Conservation (phyloP, 2,797 vertebrate genomes). For the Eptatretus atami region DNA sequence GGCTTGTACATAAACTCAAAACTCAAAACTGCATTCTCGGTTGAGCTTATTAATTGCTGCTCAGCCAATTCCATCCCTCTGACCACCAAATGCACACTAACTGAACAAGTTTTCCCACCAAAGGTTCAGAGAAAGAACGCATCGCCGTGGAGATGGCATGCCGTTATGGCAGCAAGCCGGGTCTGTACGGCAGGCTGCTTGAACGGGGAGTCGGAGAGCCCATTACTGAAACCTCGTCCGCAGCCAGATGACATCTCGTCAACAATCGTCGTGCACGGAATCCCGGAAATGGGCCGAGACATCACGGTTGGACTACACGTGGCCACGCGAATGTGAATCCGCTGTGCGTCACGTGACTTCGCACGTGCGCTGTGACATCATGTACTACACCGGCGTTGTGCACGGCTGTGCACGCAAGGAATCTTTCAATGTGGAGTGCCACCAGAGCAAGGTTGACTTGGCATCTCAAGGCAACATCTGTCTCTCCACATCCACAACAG, state of each 20-base stretch:
- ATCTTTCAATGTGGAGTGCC: constrained; percentile 19
- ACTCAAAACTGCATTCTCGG: too few relatives aligned
- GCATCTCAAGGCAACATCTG: too few relatives aligned
- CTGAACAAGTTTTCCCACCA: not conserved
- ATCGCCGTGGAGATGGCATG: constrained; percentile 47
- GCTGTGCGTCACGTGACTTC: constrained; percentile 24
- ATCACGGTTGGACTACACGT: constrained; percentile 25
- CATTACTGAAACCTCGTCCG: constrained; percentile 16
- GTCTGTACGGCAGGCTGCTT: constrained; percentile 16
- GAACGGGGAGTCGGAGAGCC: constrained; percentile 12
- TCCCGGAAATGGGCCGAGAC: constrained; percentile 21
- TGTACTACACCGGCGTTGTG: constrained; percentile 53
- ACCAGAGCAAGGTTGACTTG: constrained; percentile 25
- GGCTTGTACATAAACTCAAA: too few relatives aligned
- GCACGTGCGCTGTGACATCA: constrained; percentile 21
- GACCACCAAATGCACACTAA: not conserved
- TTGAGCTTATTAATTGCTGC: too few relatives aligned
- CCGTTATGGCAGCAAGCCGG: constrained; percentile 35
- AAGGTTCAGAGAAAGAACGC: constrained; percentile 43
- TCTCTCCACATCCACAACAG: too few relatives aligned
- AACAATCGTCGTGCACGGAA: not conserved
- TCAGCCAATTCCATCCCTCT: too few relatives aligned
- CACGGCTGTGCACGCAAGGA: constrained; percentile 33
- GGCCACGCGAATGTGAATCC: constrained; percentile 21
- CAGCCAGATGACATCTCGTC: constrained; percentile 26